A percentile compares a stretch with the other conserved stretches of the same genome.
Conservation (phyloP, 2,113 vertebrate genomes). For the Pollachius pollachius region DNA sequence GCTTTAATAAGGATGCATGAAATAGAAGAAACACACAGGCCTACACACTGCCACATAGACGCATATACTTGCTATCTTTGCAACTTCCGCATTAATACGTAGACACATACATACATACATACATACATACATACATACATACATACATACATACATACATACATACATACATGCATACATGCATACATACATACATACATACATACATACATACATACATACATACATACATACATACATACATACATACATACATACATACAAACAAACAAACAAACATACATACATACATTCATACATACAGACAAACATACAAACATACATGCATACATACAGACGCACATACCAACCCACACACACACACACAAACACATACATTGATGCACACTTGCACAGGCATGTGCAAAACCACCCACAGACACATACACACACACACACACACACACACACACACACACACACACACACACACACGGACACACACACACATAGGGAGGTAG, state of each 20-base stretch:
- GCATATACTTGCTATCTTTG: too few relatives aligned
- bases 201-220: not conserved
- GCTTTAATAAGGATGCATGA: conserved; percentile 64
- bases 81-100: too few relatives aligned
- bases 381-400: not conserved
- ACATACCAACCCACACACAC: not conserved
- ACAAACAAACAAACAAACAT: too few relatives aligned
- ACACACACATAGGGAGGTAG: conserved; percentile 56
- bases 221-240: conserved; percentile 8
- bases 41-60: too few relatives aligned
- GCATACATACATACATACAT: not conserved
- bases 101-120: not conserved
- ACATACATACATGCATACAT: not conserved
- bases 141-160: too few relatives aligned
- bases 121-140: too few relatives aligned
- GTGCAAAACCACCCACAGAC: not conserved
- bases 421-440: conserved; percentile 18
- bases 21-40: not conserved
- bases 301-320: not conserved
- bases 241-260: too few relatives aligned
- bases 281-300: not conserved
- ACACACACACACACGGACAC: conserved; percentile 37
- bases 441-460: conserved; percentile 6
- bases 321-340: not conserved
- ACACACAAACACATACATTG: not conserved